Percentiles rank a stretch among this genome's conserved stretches.
These are phyloP conservation scores for Toxostoma redivivum DNA, from an alignment of 2,113 vertebrate genomes.

Conservation along the genomic window DNA sequence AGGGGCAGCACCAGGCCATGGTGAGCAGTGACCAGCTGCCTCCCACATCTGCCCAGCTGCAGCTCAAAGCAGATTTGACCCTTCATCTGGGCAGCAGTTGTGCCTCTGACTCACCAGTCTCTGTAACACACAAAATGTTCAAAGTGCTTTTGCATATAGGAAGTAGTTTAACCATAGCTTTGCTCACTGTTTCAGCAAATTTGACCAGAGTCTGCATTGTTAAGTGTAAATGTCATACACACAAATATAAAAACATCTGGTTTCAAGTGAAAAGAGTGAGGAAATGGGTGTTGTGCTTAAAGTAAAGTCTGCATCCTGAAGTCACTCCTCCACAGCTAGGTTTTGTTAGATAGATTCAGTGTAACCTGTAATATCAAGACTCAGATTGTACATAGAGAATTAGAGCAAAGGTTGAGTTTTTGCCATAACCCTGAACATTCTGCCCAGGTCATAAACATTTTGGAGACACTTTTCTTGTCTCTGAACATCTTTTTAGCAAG, in stretches of 20 bases:
- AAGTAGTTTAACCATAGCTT: slow-evolving; percentile 30
- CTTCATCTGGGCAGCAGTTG: neutral
- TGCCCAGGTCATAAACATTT: neutral
- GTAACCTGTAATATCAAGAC: neutral
- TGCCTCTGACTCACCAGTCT: neutral
- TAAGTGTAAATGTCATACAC: slow-evolving; percentile 27
- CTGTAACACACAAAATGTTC: neutral
- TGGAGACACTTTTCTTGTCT: neutral
- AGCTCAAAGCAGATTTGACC: neutral
- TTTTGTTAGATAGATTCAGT: neutral
- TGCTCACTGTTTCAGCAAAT: slow-evolving; percentile 28
- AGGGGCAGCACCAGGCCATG: rapidly evolving
- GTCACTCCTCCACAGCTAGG: neutral
- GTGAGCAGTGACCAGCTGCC: neutral
- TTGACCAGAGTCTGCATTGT: neutral
- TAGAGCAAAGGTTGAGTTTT: neutral
- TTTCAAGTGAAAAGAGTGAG: slow-evolving; percentile 35
- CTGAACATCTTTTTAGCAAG: neutral
- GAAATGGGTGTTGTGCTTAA: slow-evolving; percentile 22
- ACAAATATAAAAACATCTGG: slow-evolving; percentile 13
- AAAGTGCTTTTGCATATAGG: neutral
- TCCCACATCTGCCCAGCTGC: slow-evolving; percentile 14
- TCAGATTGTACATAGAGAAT: neutral
- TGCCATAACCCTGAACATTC: neutral
- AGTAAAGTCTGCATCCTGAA: slow-evolving; percentile 32